Percentiles rank a stretch among this genome's conserved stretches.
phyloP scores from a whole-genome alignment of 2,888 invertebrate species.

The Drosophila paranaensis region DNA sequence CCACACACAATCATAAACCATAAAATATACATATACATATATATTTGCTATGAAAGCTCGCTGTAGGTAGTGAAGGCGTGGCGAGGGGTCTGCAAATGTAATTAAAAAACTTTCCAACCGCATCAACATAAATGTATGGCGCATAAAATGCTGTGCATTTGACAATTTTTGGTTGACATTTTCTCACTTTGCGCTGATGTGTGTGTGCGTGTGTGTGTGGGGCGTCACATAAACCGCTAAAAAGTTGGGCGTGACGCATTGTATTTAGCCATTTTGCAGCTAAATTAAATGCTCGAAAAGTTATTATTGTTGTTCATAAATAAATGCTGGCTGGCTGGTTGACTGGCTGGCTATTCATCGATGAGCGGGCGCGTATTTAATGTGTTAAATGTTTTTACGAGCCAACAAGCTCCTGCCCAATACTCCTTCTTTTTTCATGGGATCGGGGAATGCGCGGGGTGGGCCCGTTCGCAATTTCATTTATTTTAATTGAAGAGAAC shows the following conservation, averaged over 20 bases:
- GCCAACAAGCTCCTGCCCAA: slow-evolving; percentile 8
- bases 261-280: slow-evolving; percentile 53
- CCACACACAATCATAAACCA: slow-evolving; percentile 58
- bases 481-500: slow-evolving; percentile 69
- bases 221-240: slow-evolving; percentile 51
- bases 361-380: slow-evolving; percentile 50
- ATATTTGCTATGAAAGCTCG: slow-evolving; percentile 18
- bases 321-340: slow-evolving; percentile 40
- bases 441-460: neutral
- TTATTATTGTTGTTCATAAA: slow-evolving; percentile 69
- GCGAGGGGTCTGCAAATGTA: slow-evolving; percentile 59
- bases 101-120: slow-evolving; percentile 79
- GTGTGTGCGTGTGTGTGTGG: slow-evolving; percentile 3
- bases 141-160: slow-evolving; percentile 72
- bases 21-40: slow-evolving; percentile 38
- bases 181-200: slow-evolving; percentile 15
- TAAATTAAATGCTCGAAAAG: slow-evolving; percentile 70
- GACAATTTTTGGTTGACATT: slow-evolving; percentile 76
- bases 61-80: neutral
- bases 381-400: slow-evolving; percentile 61
- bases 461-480: slow-evolving; percentile 50
- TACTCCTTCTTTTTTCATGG: slow-evolving; percentile 4
- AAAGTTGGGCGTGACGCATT: slow-evolving; percentile 46
- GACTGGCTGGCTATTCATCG: slow-evolving; percentile 51
- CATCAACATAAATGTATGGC: slow-evolving; percentile 79